Evolutionary conservation across 2,888 invertebrate species (phyloP).

Genomic region (Isotomurus palustris): DNA sequence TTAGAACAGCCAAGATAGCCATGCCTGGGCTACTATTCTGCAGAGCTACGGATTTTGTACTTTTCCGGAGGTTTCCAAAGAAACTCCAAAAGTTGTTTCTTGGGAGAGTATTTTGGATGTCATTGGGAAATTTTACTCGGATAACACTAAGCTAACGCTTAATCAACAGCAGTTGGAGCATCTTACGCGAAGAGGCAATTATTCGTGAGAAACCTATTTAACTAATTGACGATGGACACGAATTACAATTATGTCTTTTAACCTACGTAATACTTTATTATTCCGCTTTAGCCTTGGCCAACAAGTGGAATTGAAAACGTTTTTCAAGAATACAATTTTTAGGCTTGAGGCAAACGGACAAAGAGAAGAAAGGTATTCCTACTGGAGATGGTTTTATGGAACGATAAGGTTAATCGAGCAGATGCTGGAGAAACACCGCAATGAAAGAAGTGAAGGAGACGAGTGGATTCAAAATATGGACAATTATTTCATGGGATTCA

Average conservation of each 20-base stretch:
- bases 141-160: not conserved
- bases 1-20: not conserved
- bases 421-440: not conserved
- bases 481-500: not conserved
- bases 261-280: no score
- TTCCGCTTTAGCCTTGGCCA: no score
- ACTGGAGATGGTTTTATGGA: not conserved
- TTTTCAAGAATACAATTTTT: no score
- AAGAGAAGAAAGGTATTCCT: not conserved
- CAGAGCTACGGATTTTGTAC: not conserved
- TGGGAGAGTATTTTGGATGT: not conserved
- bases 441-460: no score
- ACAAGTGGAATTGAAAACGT: no score
- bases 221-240: not conserved
- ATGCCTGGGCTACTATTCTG: not conserved
- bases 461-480: no score
- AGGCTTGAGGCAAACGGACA: no score
- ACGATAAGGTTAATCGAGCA: not conserved
- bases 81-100: not conserved
- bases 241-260: no score
- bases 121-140: not conserved
- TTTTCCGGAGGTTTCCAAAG: not conserved
- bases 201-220: not conserved
- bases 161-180: not conserved
- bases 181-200: not conserved